phyloP scores from a whole-genome alignment of 1,140 invertebrate genomes.

The Neodiprion fabricii region DNA sequence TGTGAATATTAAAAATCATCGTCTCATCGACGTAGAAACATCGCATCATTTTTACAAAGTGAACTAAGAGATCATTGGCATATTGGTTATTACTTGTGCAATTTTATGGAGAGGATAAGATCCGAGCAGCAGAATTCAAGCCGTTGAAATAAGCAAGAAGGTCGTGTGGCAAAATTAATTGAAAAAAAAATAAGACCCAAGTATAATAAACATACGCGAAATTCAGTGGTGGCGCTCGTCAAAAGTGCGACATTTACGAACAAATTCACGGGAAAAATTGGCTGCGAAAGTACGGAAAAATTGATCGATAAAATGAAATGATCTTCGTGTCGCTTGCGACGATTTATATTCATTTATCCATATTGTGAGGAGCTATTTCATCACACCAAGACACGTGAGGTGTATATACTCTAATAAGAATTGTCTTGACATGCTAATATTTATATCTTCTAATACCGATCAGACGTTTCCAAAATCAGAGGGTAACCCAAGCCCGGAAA shows the following conservation, averaged over 20 bases:
- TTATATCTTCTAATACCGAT: conserved; percentile 18
- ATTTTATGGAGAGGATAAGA: neutral
- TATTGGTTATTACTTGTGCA: neutral
- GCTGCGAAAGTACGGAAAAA: conserved; percentile 6
- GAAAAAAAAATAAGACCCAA: neutral
- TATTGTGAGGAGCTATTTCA: conserved; percentile 13
- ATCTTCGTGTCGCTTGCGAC: neutral
- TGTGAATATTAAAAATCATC: conserved; percentile 27
- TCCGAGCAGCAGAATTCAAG: conserved; percentile 12
- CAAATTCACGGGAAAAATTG: neutral
- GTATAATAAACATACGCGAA: conserved; percentile 12
- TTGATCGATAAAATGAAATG: conserved; percentile 10
- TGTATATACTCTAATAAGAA: conserved; percentile 27
- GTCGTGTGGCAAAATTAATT: neutral
- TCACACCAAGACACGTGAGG: conserved; percentile 21
- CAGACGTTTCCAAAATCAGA: conserved; percentile 14
- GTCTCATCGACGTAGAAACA: conserved; percentile 22
- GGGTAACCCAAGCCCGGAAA: conserved; percentile 16
- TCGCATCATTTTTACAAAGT: conserved; percentile 9
- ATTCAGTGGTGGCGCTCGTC: conserved; percentile 21
- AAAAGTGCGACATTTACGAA: conserved; percentile 4
- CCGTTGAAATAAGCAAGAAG: neutral
- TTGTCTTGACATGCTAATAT: conserved; percentile 22
- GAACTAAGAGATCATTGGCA: conserved; percentile 8
- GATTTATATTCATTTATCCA: conserved; percentile 10